Evolutionary conservation across 2,888 invertebrate genomes (phyloP).

Genomic region (Ethmia dodecea): DNA sequence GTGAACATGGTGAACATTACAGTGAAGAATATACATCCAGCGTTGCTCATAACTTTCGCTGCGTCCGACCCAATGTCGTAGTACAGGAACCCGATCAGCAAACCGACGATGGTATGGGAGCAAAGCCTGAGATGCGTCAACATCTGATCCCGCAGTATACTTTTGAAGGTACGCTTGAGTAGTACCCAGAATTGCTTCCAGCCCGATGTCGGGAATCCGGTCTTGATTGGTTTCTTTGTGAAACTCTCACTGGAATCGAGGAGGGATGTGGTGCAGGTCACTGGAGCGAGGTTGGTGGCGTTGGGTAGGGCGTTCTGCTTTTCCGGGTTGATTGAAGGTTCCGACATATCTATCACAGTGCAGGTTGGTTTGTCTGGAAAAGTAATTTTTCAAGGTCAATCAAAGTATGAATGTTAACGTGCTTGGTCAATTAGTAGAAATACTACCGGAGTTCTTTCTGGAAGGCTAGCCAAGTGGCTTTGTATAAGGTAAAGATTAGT

Average conservation of each 20-base stretch:
- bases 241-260: slow-evolving; percentile 86
- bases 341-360: slow-evolving; percentile 74
- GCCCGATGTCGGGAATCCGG: slow-evolving; percentile 88
- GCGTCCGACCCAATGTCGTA: slow-evolving; percentile 96
- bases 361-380: slow-evolving; percentile 72
- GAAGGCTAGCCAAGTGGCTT: too few species aligned
- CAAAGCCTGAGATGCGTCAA: slow-evolving; percentile 92
- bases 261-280: slow-evolving; percentile 84
- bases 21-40: slow-evolving; percentile 97
- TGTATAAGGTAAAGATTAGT: too few species aligned
- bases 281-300: slow-evolving; percentile 60
- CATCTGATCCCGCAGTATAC: slow-evolving; percentile 91
- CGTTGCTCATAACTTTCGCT: slow-evolving; percentile 95
- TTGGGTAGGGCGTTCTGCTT: slow-evolving; percentile 53
- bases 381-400: too few species aligned
- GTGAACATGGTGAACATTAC: slow-evolving; percentile 98
- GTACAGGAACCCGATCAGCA: slow-evolving; percentile 95
- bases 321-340: slow-evolving; percentile 49
- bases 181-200: slow-evolving; percentile 93
- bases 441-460: too few species aligned
- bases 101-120: slow-evolving; percentile 92
- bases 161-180: slow-evolving; percentile 88
- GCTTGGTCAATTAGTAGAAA: too few species aligned
- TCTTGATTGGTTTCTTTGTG: slow-evolving; percentile 79
- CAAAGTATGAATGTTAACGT: too few species aligned